These are phyloP conservation scores for Falco concolor DNA, from an alignment of 2,797 vertebrate species.

Conservation along the genomic window DNA sequence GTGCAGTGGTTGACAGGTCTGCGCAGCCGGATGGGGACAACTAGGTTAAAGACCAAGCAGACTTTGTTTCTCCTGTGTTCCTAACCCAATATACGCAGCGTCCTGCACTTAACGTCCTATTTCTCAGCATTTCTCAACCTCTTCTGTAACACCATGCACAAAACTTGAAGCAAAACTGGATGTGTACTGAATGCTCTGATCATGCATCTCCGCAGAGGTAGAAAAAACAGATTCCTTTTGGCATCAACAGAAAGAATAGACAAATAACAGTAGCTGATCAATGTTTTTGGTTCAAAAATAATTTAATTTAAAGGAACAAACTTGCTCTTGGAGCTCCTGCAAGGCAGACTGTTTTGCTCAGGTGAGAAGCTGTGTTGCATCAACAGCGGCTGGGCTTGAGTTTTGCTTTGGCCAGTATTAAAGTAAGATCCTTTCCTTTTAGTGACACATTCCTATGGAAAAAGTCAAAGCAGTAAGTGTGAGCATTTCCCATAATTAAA, in stretches of 20 bases:
- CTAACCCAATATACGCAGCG: background rate
- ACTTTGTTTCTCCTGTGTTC: background rate
- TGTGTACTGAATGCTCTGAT: background rate
- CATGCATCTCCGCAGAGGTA: fast-evolving
- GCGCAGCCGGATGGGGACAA: background rate
- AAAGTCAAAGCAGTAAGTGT: background rate
- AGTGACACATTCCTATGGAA: background rate
- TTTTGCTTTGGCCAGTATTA: background rate
- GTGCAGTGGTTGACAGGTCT: background rate
- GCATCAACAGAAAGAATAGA: background rate
- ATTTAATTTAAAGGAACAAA: background rate
- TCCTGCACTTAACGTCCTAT: background rate
- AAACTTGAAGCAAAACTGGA: background rate
- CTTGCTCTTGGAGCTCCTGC: background rate
- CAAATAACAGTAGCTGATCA: background rate
- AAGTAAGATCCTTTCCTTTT: background rate
- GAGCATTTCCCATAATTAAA: background rate
- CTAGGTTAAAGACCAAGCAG: background rate
- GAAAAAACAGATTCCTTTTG: background rate
- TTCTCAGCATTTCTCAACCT: background rate
- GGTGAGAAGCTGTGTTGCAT: background rate
- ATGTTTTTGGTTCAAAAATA: background rate
- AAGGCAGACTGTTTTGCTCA: background rate
- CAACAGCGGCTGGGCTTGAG: background rate
- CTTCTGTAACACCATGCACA: background rate